These are phyloP conservation scores for Pseudopipra pipra DNA, from an alignment of 2,113 vertebrate species.

Conservation along the genomic window DNA sequence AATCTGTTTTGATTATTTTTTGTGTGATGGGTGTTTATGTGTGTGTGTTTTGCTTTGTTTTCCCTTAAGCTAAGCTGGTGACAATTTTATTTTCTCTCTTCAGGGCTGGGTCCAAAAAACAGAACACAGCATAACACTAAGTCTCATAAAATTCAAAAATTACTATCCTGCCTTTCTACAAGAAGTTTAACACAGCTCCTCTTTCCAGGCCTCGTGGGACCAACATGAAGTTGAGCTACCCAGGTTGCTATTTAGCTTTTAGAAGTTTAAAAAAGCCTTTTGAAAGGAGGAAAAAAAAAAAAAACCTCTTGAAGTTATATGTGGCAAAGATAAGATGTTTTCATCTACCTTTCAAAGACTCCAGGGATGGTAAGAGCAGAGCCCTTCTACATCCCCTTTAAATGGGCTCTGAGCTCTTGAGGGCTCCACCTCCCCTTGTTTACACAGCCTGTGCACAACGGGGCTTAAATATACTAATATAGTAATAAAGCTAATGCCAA, in stretches of 20 bases:
- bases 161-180: neutral
- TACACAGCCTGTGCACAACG: neutral
- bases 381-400: neutral
- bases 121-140: neutral
- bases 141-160: neutral
- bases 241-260: neutral
- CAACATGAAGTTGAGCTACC: neutral
- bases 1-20: neutral
- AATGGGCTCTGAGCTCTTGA: neutral
- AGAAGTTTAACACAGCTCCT: neutral
- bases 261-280: neutral
- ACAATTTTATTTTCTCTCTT: neutral
- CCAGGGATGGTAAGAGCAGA: neutral
- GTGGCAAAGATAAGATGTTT: neutral
- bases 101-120: neutral
- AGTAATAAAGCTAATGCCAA: neutral
- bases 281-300: neutral
- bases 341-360: neutral
- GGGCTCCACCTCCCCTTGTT: neutral
- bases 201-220: neutral
- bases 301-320: neutral
- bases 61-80: neutral
- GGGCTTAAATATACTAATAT: neutral
- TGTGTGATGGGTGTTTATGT: neutral
- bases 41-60: neutral